Percentiles rank a stretch among this genome's conserved stretches.
Evolutionary conservation across 2,113 vertebrate genomes (phyloP).

Genomic region (Myrmecobius fasciatus): DNA sequence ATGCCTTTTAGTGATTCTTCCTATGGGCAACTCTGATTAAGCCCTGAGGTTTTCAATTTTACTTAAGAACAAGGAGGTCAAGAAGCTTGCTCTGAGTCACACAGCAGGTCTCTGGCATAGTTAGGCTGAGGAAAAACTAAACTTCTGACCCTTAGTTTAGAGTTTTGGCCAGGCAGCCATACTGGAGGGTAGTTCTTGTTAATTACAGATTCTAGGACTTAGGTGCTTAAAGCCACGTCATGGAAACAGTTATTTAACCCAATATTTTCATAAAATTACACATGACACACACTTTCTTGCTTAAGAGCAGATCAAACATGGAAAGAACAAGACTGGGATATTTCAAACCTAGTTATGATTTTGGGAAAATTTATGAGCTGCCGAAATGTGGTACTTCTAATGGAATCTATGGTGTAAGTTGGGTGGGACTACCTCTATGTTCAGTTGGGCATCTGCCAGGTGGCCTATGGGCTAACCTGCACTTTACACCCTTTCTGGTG

Average conservation of each 20-base stretch:
- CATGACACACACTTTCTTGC: not conserved
- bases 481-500: constrained; percentile 20
- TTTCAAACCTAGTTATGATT: not conserved
- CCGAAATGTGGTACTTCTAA: not conserved
- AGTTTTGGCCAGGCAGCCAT: fast-evolving
- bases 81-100: constrained; percentile 3
- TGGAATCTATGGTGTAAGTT: not conserved
- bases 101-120: constrained; percentile 15
- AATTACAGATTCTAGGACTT: not conserved
- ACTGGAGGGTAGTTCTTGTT: not conserved
- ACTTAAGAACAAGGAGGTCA: constrained; percentile 2
- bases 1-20: not conserved
- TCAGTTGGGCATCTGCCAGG: not conserved
- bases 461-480: not conserved
- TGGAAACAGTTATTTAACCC: not conserved
- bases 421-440: not conserved
- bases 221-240: not conserved
- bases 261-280: not conserved
- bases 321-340: not conserved
- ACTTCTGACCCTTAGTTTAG: constrained; percentile 26
- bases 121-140: constrained; percentile 15
- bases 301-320: not conserved
- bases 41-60: not conserved
- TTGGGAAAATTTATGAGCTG: not conserved
- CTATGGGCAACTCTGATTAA: not conserved